phyloP scores from a whole-genome alignment of 2,797 vertebrate genomes.

The Clarias pachynema region DNA sequence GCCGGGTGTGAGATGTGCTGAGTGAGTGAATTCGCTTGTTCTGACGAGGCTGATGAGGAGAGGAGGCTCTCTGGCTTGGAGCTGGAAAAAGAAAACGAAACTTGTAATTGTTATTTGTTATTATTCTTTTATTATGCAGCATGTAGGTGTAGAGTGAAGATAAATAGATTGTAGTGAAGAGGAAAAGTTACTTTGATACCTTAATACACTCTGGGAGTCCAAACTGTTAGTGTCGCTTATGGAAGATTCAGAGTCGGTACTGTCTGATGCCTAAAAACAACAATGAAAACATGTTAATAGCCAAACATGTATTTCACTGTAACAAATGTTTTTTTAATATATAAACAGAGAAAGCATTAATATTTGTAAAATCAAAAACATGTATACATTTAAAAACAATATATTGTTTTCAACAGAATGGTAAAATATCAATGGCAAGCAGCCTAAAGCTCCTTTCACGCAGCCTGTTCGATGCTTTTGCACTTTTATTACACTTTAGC shows the following conservation, averaged over 20 bases:
- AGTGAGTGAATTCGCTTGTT: slow-evolving; percentile 27
- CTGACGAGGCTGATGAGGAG: neutral
- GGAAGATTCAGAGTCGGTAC: slow-evolving; percentile 37
- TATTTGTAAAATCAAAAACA: neutral
- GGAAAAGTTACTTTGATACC: slow-evolving; percentile 24
- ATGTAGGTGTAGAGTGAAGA: neutral
- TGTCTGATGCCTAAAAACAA: slow-evolving; percentile 38
- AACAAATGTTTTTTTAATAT: neutral
- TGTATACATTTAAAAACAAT: neutral
- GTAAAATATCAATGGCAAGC: neutral
- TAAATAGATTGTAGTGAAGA: neutral
- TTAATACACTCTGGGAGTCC: slow-evolving; percentile 26
- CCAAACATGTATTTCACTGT: neutral
- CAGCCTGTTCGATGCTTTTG: no score
- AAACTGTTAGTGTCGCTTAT: slow-evolving; percentile 26
- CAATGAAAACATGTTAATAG: neutral
- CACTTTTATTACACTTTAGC: no score
- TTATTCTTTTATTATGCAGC: neutral
- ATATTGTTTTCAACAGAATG: neutral
- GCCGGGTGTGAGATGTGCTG: slow-evolving; percentile 15
- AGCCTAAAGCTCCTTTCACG: neutral
- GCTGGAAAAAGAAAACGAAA: slow-evolving; percentile 5
- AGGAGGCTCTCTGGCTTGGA: slow-evolving; percentile 32
- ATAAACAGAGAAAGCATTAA: neutral
- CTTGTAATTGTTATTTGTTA: neutral